phyloP scores from a whole-genome alignment of 1,140 invertebrate species.

The Antheraea pernyi region DNA sequence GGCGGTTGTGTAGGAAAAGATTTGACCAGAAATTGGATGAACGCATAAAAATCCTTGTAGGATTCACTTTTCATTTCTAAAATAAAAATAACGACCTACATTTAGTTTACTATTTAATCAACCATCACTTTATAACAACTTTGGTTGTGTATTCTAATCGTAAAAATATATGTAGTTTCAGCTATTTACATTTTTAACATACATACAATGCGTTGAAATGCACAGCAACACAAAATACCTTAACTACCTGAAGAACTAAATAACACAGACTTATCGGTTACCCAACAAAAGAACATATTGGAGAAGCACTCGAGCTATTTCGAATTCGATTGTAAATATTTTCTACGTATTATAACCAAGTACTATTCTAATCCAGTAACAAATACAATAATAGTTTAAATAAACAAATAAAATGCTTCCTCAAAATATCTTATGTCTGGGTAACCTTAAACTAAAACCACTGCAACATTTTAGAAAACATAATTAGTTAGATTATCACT shows the following conservation, averaged over 20 bases:
- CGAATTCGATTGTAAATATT: not conserved
- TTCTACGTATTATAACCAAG: not conserved
- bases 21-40: slow-evolving; percentile 59
- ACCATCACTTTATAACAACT: slow-evolving; percentile 79
- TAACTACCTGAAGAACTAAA: slow-evolving; percentile 72
- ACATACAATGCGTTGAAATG: slow-evolving; percentile 75
- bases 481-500: slow-evolving; percentile 59
- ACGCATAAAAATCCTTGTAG: slow-evolving; percentile 28
- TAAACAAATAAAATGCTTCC: slow-evolving; percentile 37
- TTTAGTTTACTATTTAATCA: slow-evolving; percentile 74
- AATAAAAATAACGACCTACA: slow-evolving; percentile 76
- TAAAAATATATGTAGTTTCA: slow-evolving; percentile 78
- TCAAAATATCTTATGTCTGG: slow-evolving; percentile 56
- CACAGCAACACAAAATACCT: slow-evolving; percentile 73
- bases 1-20: slow-evolving; percentile 54
- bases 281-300: slow-evolving; percentile 54
- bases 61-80: slow-evolving; percentile 52
- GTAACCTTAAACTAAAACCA: slow-evolving; percentile 53
- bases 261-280: slow-evolving; percentile 72
- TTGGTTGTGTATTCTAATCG: slow-evolving; percentile 78
- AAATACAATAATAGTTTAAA: slow-evolving; percentile 2
- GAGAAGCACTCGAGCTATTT: slow-evolving; percentile 45
- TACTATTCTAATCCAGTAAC: not conserved
- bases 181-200: slow-evolving; percentile 76
- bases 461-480: slow-evolving; percentile 63